These are phyloP conservation scores for Mungos mungo DNA, from an alignment of 2,113 vertebrate genomes.

Conservation along the genomic window DNA sequence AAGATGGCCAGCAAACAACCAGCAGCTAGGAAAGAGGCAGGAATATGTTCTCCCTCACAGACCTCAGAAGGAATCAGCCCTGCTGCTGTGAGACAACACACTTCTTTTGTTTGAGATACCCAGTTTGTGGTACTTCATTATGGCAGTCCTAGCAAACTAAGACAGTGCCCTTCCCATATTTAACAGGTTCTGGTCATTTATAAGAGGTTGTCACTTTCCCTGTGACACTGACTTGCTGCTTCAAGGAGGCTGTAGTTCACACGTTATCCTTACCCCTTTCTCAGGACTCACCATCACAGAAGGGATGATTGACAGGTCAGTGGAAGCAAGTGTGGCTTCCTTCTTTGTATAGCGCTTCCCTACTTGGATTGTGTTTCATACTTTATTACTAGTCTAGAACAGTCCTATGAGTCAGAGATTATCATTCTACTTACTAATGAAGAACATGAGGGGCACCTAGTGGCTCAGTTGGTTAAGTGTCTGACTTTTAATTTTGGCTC, in stretches of 20 bases:
- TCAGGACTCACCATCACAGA: not conserved
- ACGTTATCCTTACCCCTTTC: not conserved
- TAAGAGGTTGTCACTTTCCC: not conserved
- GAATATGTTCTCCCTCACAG: not conserved
- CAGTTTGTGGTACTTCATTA: not conserved
- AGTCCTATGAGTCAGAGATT: not conserved
- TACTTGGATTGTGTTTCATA: not conserved
- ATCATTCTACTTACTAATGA: not conserved
- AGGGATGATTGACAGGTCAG: not conserved
- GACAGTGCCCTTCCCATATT: no score
- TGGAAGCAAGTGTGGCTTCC: no score
- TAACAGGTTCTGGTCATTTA: not conserved
- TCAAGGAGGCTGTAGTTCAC: not conserved
- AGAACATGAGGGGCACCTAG: not conserved
- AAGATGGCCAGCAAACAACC: not conserved
- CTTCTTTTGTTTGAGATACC: not conserved
- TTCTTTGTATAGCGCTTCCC: not conserved
- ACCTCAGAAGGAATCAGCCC: not conserved
- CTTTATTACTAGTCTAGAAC: fast-evolving
- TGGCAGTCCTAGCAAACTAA: not conserved
- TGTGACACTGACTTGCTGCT: not conserved
- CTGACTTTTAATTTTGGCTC: no score
- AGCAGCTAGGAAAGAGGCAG: not conserved
- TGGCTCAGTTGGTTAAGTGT: no score
- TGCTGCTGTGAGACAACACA: not conserved